These are phyloP conservation scores for Calypte anna DNA, from an alignment of 2,113 vertebrate species.

Conservation along the genomic window DNA sequence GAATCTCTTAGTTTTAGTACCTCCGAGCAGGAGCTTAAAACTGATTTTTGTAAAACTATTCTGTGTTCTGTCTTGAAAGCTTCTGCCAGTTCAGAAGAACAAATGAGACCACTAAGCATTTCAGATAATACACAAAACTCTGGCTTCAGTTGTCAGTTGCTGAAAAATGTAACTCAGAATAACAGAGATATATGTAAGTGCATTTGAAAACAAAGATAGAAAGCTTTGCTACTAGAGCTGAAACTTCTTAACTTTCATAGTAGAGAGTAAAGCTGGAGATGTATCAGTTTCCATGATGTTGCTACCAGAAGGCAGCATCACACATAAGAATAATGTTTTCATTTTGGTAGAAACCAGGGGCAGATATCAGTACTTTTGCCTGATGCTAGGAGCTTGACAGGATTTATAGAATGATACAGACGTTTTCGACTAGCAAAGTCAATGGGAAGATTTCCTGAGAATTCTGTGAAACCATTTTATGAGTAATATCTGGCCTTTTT, in stretches of 20 bases:
- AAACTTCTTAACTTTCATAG: neutral
- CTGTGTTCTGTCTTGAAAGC: neutral
- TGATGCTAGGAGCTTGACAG: neutral
- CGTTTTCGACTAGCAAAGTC: neutral
- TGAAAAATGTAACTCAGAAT: neutral
- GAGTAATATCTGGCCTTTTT: neutral
- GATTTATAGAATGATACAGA: neutral
- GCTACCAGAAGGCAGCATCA: neutral
- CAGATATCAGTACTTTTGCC: neutral
- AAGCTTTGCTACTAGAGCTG: neutral
- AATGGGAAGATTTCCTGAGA: neutral
- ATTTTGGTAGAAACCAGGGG: neutral
- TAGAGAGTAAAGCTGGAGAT: neutral
- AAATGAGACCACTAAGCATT: neutral
- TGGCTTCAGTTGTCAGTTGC: neutral
- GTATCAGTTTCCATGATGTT: neutral
- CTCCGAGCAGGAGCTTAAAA: neutral
- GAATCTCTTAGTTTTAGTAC: neutral
- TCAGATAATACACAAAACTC: neutral
- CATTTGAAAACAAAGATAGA: neutral
- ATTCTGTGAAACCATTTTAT: neutral
- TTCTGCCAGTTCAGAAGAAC: neutral
- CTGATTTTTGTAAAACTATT: neutral
- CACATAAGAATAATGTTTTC: accelerated
- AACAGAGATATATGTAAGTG: neutral